Conservation (phyloP, 2,888 invertebrate species). For the Seira sanloemensis region DNA sequence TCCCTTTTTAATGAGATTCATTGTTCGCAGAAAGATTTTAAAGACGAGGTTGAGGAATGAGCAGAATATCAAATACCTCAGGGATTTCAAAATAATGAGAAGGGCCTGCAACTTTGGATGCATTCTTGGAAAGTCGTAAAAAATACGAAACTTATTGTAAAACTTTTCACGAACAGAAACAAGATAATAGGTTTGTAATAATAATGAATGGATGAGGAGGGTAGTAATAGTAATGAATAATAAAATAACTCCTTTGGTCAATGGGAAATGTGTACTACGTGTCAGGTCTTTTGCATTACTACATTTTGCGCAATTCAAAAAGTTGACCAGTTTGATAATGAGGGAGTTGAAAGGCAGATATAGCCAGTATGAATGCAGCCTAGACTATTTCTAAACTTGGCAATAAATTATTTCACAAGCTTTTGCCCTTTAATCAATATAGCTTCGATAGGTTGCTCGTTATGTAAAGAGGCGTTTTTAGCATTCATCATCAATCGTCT, state of each 20-base stretch:
- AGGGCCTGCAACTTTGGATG: conserved; percentile 30
- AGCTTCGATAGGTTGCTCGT: background rate
- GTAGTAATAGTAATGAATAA: too few species aligned
- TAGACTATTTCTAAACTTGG: background rate
- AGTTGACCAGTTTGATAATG: background rate
- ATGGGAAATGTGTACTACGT: too few species aligned
- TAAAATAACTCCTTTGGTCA: too few species aligned
- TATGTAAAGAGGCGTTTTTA: background rate
- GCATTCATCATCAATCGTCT: background rate
- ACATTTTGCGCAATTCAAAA: background rate
- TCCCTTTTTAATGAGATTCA: conserved; percentile 38
- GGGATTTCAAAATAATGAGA: conserved; percentile 29
- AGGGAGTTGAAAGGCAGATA: background rate
- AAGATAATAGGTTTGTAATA: background rate
- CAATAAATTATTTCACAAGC: background rate
- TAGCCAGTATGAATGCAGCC: too few species aligned
- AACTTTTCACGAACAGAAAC: background rate
- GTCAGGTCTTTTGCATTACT: too few species aligned
- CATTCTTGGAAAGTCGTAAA: conserved; percentile 28
- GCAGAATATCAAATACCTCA: conserved; percentile 41
- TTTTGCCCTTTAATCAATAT: background rate
- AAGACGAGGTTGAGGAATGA: conserved; percentile 44
- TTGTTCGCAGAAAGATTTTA: conserved; percentile 19
- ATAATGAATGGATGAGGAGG: background rate
- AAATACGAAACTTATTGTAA: background rate